Conservation (phyloP, 2,888 invertebrate genomes). For the Cinara cedri region DNA sequence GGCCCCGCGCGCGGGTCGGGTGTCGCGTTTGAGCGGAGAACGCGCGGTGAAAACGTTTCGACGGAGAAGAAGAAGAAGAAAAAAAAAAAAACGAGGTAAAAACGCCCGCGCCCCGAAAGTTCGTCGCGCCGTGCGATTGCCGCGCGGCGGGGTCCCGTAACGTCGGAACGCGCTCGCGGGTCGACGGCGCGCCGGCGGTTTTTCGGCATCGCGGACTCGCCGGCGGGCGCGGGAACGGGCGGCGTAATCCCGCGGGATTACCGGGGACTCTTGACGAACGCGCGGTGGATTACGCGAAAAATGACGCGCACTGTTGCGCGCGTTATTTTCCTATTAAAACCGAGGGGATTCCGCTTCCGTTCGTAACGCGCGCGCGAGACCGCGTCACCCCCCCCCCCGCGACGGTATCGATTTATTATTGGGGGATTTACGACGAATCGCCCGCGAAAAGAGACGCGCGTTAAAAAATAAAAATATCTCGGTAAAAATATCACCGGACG, state of each 20-base stretch:
- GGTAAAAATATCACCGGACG: no score
- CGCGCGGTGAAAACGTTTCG: no score
- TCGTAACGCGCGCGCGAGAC: no score
- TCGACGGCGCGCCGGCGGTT: slow-evolving; percentile 12
- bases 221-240: neutral
- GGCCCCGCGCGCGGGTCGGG: no score
- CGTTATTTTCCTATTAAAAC: slow-evolving; percentile 47
- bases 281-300: slow-evolving; percentile 47
- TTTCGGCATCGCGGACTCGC: slow-evolving; percentile 15
- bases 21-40: no score
- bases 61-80: no score
- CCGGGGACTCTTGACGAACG: slow-evolving; percentile 29
- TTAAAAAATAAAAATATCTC: no score
- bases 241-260: slow-evolving; percentile 37
- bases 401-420: no score
- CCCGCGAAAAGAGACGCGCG: no score
- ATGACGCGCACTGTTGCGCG: slow-evolving; percentile 40
- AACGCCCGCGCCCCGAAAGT: neutral
- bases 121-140: neutral
- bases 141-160: neutral
- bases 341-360: neutral
- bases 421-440: no score
- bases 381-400: no score
- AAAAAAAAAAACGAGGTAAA: no score
- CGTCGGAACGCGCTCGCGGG: neutral